Conservation (phyloP, 2,113 vertebrate genomes). For the Microcebus murinus region DNA sequence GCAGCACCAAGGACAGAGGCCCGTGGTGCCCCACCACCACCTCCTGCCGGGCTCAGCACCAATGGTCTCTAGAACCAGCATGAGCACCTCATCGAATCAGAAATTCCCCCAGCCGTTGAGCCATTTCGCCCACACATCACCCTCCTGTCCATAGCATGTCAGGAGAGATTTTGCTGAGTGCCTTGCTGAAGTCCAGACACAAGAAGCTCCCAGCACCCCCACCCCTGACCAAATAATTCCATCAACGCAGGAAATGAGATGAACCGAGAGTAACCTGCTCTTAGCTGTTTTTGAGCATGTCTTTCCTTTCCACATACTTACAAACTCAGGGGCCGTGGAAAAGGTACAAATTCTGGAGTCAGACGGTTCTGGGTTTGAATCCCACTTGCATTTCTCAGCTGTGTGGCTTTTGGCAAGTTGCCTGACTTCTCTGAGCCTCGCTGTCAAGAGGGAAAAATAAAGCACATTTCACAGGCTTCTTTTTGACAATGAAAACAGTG, state of each 20-base stretch:
- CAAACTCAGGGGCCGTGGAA: not conserved
- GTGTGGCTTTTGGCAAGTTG: not conserved
- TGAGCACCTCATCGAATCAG: not conserved
- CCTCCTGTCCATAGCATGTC: not conserved
- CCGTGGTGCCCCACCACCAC: not conserved
- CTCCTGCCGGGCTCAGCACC: not conserved
- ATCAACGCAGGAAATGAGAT: conserved; percentile 22
- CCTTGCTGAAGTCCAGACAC: conserved; percentile 41
- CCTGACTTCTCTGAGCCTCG: not conserved
- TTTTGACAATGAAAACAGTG: not conserved
- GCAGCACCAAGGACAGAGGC: not conserved
- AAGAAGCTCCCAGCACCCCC: not conserved
- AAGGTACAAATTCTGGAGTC: not conserved
- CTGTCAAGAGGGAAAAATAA: not conserved
- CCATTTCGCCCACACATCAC: accelerated
- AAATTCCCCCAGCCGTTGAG: not conserved
- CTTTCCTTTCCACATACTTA: not conserved
- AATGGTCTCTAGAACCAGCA: not conserved
- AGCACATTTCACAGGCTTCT: not conserved
- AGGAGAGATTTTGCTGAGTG: not conserved
- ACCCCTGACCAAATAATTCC: not conserved
- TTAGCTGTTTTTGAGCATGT: not conserved
- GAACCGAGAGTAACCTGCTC: not conserved
- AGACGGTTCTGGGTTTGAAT: not conserved
- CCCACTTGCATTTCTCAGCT: not conserved